These are phyloP conservation scores for Mechanitis mazaeus DNA, from an alignment of 2,888 invertebrate genomes.

Conservation along the genomic window DNA sequence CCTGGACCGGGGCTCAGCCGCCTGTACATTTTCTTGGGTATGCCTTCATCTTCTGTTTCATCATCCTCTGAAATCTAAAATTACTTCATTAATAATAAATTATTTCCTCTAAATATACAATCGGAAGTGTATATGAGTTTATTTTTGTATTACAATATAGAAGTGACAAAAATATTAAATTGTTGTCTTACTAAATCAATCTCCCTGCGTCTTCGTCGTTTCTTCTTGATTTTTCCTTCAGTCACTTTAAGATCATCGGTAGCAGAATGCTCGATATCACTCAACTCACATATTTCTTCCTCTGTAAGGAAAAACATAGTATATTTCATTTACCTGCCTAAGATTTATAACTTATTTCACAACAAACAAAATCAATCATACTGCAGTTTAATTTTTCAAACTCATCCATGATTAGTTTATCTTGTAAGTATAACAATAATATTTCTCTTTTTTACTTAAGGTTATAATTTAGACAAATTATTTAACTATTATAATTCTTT, in stretches of 20 bases:
- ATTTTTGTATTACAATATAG: no score
- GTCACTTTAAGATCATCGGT: conserved; percentile 59
- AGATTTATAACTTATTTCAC: neutral
- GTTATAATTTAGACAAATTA: neutral
- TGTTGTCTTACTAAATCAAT: conserved; percentile 56
- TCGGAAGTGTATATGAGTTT: neutral
- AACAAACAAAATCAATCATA: conserved; percentile 39
- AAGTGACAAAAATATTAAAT: no score
- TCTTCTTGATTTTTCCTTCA: conserved; percentile 61
- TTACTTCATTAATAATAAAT: conserved; percentile 6
- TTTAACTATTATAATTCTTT: neutral
- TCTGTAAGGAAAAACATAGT: conserved; percentile 33
- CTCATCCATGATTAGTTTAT: conserved; percentile 47
- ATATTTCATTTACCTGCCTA: neutral
- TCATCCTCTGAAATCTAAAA: conserved; percentile 67
- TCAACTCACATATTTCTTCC: conserved; percentile 64
- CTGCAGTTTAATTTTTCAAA: conserved; percentile 67
- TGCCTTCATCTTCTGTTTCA: conserved; percentile 65
- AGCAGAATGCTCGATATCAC: conserved; percentile 65
- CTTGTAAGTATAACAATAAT: neutral
- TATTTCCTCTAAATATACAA: neutral
- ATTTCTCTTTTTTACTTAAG: neutral
- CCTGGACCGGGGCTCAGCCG: conserved; percentile 61
- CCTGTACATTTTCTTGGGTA: conserved; percentile 56
- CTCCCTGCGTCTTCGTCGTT: conserved; percentile 63